Percentiles rank a stretch among this genome's conserved stretches.
Conservation (phyloP, 1,140 invertebrate genomes). For the Bathynomus jamesi region DNA sequence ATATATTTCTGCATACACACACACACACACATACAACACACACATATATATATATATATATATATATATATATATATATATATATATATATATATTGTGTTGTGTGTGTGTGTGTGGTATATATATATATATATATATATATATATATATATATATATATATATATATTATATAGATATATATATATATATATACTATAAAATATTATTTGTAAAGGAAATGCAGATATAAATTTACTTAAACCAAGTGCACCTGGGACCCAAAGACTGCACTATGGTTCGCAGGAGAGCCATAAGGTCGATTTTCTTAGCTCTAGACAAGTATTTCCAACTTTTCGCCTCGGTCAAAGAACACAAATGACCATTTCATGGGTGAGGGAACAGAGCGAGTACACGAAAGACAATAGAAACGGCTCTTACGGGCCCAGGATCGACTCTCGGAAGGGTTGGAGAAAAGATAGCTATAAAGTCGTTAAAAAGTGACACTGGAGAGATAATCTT, state of each 20-base stretch:
- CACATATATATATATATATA: too few species aligned
- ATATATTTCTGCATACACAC: too few species aligned
- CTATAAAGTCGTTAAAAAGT: background rate
- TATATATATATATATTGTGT: too few species aligned
- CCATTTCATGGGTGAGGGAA: background rate
- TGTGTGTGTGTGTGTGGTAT: too few species aligned
- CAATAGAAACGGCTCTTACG: background rate
- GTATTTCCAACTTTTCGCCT: background rate
- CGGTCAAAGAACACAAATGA: background rate
- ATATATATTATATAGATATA: too few species aligned
- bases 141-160: too few species aligned
- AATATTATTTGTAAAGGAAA: too few species aligned
- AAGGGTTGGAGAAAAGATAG: background rate
- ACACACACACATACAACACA: too few species aligned
- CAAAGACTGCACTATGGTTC: background rate
- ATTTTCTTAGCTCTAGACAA: background rate
- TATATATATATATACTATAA: too few species aligned
- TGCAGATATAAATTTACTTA: too few species aligned
- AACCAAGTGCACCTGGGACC: background rate
- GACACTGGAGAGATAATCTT: background rate
- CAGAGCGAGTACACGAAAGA: background rate
- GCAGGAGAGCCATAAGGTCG: background rate
- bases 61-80: too few species aligned
- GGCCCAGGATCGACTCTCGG: background rate
- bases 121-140: too few species aligned